Percentiles rank a stretch among this genome's conserved stretches.
These are phyloP conservation scores for Parnassius apollo DNA, from an alignment of 2,888 invertebrate species.

Conservation along the genomic window DNA sequence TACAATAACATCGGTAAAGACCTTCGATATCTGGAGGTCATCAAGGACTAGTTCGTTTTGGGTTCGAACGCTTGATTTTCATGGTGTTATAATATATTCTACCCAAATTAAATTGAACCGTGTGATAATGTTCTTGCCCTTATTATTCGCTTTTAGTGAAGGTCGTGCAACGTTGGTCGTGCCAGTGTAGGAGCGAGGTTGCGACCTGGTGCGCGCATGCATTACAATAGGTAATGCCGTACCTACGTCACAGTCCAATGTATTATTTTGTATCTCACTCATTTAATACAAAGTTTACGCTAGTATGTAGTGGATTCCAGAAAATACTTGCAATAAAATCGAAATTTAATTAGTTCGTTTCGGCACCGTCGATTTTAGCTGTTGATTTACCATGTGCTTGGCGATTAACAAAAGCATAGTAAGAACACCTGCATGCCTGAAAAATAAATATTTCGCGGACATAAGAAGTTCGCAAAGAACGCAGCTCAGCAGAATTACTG, in stretches of 20 bases:
- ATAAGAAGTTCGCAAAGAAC: no score
- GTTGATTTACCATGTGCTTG: no score
- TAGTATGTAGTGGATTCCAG: not conserved
- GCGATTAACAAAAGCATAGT: no score
- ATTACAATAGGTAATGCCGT: constrained; percentile 74
- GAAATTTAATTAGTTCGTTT: not conserved
- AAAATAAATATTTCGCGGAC: no score
- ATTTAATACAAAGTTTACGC: constrained; percentile 32
- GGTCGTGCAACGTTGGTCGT: constrained; percentile 48
- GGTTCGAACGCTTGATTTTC: constrained; percentile 1
- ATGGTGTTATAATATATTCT: constrained; percentile 1
- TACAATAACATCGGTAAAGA: not conserved
- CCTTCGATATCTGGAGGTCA: constrained; percentile 13
- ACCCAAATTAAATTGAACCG: constrained; percentile 1
- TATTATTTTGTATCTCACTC: constrained; percentile 50
- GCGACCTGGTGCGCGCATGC: constrained; percentile 65
- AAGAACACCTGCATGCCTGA: no score
- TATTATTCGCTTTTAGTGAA: constrained; percentile 33
- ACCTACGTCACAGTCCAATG: constrained; percentile 49
- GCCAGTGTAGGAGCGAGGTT: constrained; percentile 50
- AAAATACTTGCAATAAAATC: constrained; percentile 3
- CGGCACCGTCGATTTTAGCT: no score
- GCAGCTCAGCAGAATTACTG: no score
- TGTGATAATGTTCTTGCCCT: not conserved
- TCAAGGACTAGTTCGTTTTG: not conserved